A percentile compares a stretch with the other conserved stretches of the same genome.
These are phyloP conservation scores for Caenorhabditis japonica DNA, from an alignment of 2,888 invertebrate species.

Conservation along the genomic window DNA sequence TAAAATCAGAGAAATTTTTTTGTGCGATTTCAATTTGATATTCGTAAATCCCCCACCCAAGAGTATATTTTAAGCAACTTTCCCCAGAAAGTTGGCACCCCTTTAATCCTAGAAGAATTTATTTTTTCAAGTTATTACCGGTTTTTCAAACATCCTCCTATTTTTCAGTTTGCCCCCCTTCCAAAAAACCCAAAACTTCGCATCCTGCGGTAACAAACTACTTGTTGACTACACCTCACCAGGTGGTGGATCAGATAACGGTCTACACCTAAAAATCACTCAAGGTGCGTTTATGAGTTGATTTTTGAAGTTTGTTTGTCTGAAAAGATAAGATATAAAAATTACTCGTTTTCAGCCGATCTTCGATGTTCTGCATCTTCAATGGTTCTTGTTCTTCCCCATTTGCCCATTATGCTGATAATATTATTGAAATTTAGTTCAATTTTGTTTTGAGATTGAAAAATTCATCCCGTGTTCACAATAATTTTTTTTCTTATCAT, in stretches of 20 bases:
- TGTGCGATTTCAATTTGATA: too few relatives aligned
- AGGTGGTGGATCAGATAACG: conserved; percentile 22
- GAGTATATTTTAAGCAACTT: too few relatives aligned
- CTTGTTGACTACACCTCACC: conserved; percentile 34
- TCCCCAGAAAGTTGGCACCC: too few relatives aligned
- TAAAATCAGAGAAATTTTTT: too few relatives aligned
- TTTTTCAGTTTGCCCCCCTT: conserved; percentile 16
- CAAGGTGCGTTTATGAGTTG: conserved; percentile 22
- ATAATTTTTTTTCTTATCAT: conserved; percentile 23
- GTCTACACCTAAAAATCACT: conserved; percentile 34
- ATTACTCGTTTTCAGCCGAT: conserved; percentile 27
- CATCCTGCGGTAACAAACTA: conserved; percentile 37
- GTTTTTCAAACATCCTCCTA: not conserved
- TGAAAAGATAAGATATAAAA: conserved; percentile 4
- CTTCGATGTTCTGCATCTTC: conserved; percentile 44
- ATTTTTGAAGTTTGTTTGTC: conserved; percentile 22
- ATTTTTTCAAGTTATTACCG: too few relatives aligned
- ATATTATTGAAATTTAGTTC: too few relatives aligned
- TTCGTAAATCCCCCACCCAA: too few relatives aligned
- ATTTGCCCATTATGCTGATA: too few relatives aligned
- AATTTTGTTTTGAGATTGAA: too few relatives aligned
- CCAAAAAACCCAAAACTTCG: conserved; percentile 1
- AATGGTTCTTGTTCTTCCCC: conserved; percentile 15
- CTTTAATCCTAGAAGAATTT: too few relatives aligned
- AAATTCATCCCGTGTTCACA: too few relatives aligned